Evolutionary conservation across 2,113 vertebrate species (phyloP).

Genomic region (Leptosomus discolor): DNA sequence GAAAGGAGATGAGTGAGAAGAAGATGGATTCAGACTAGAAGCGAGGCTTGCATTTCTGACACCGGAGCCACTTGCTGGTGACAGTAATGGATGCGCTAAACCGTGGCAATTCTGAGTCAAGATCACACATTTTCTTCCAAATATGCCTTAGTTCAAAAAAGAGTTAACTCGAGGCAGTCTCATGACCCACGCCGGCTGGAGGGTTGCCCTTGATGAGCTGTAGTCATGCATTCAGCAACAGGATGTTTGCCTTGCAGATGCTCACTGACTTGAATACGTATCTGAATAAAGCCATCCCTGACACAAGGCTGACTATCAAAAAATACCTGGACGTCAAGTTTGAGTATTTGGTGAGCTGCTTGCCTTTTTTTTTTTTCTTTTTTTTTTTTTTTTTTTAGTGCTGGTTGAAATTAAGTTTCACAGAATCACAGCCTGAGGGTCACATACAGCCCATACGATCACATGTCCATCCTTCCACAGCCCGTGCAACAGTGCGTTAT

Average conservation of each 20-base stretch:
- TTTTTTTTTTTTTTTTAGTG: background rate
- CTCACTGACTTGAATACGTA: conserved; percentile 97
- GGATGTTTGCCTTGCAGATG: conserved; percentile 80
- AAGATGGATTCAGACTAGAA: background rate
- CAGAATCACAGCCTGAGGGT: background rate
- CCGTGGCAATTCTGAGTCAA: background rate
- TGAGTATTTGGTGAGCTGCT: conserved; percentile 89
- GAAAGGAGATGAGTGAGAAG: background rate
- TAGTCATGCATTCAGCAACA: background rate
- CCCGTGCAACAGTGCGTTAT: background rate
- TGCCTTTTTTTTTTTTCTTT: background rate
- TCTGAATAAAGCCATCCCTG: conserved; percentile 95
- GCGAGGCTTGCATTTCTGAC: background rate
- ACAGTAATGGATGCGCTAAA: background rate
- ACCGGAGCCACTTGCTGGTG: background rate
- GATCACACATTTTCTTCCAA: background rate
- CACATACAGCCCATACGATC: background rate
- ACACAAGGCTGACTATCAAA: conserved; percentile 96
- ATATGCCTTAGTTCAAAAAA: background rate
- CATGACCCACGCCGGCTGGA: background rate
- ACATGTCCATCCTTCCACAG: background rate
- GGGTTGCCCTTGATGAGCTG: background rate
- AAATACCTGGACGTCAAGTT: conserved; percentile 99
- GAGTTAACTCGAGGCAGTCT: background rate
- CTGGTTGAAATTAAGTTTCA: background rate